A percentile compares a stretch with the other conserved stretches of the same genome.
Conservation (phyloP, 2,113 vertebrate genomes). For the Parotia lawesii region DNA sequence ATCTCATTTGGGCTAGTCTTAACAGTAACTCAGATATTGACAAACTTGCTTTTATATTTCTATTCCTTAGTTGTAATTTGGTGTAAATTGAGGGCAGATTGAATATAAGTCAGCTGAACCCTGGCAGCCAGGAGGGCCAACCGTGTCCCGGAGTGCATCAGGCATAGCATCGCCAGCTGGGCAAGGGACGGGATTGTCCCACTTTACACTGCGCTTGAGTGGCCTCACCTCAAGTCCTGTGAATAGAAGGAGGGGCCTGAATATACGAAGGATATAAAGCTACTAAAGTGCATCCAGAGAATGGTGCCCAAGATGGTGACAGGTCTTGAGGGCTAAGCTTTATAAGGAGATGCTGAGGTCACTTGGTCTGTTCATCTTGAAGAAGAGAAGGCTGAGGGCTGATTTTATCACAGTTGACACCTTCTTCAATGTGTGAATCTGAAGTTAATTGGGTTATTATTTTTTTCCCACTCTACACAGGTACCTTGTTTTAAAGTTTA, state of each 20-base stretch:
- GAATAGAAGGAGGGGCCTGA: not conserved
- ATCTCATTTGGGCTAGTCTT: not conserved
- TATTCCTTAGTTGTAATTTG: not conserved
- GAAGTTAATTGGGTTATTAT: not conserved
- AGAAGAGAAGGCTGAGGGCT: not conserved
- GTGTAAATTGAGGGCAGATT: rapidly evolving
- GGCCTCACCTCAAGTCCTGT: not conserved
- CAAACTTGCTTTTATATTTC: not conserved
- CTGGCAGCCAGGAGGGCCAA: not conserved
- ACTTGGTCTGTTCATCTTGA: not conserved
- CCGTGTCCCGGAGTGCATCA: rapidly evolving
- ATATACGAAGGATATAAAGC: not conserved
- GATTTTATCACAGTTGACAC: rapidly evolving
- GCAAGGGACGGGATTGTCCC: no score
- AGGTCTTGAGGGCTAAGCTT: not conserved
- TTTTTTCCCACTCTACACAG: not conserved
- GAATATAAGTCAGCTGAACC: not conserved
- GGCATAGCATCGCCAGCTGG: rapidly evolving
- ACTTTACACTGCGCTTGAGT: not conserved
- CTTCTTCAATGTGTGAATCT: not conserved
- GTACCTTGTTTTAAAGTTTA: not conserved
- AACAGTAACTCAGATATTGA: not conserved
- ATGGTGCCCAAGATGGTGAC: not conserved
- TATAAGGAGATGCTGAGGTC: not conserved
- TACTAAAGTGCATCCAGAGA: not conserved